Evolutionary conservation across 2,113 vertebrate genomes (phyloP).

Genomic region (Macquaria australasica): DNA sequence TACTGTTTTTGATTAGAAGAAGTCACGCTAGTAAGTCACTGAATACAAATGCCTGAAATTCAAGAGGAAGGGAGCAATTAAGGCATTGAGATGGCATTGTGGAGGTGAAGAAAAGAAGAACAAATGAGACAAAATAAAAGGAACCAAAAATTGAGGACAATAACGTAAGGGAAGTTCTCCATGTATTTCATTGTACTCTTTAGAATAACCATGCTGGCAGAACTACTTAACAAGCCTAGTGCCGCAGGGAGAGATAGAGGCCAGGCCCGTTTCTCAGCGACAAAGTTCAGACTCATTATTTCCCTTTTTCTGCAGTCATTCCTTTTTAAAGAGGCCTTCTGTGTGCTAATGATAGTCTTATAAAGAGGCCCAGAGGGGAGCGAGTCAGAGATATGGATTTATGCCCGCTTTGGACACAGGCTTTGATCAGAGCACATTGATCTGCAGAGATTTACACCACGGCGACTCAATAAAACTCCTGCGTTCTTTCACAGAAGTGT

Average conservation of each 20-base stretch:
- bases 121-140: conserved; percentile 22
- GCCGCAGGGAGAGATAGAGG: conserved; percentile 64
- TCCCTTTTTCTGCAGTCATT: conserved; percentile 69
- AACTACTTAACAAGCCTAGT: conserved; percentile 68
- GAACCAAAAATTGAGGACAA: conserved; percentile 31
- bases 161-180: conserved; percentile 46
- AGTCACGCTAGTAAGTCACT: background rate
- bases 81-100: background rate
- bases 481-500: conserved; percentile 60
- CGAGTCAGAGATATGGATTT: conserved; percentile 77
- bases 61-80: conserved; percentile 31
- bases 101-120: conserved; percentile 32
- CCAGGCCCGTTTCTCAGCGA: conserved; percentile 58
- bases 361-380: conserved; percentile 73
- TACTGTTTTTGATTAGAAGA: conserved; percentile 20
- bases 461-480: conserved; percentile 72
- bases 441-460: conserved; percentile 81
- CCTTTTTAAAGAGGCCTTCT: conserved; percentile 76
- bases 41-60: conserved; percentile 10
- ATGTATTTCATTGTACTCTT: conserved; percentile 61
- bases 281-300: conserved; percentile 82
- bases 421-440: conserved; percentile 83
- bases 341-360: conserved; percentile 79
- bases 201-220: conserved; percentile 60
- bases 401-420: conserved; percentile 73